phyloP scores from a whole-genome alignment of 2,888 invertebrate species.

The Drosophila longiperda region DNA sequence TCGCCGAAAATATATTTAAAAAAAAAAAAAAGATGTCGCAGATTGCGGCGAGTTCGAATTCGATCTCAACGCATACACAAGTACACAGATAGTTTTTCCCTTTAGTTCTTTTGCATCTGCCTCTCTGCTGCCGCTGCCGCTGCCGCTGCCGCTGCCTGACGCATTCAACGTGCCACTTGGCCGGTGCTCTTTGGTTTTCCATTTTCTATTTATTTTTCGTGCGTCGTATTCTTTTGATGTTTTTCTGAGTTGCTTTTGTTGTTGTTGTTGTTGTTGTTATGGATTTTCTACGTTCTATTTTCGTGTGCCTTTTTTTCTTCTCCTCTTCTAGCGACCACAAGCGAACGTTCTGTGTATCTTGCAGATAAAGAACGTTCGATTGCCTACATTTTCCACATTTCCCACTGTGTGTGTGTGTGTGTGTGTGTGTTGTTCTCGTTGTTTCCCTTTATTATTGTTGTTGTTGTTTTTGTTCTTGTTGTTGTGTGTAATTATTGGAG shows the following conservation, averaged over 20 bases:
- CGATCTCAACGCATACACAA: slow-evolving; percentile 24
- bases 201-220: slow-evolving; percentile 72
- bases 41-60: slow-evolving; percentile 13
- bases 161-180: slow-evolving; percentile 49
- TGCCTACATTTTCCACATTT: slow-evolving; percentile 64
- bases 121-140: neutral
- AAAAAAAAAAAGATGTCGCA: neutral
- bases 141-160: slow-evolving; percentile 2
- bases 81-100: slow-evolving; percentile 3
- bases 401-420: slow-evolving; percentile 7
- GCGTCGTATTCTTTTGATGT: slow-evolving; percentile 71
- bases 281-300: slow-evolving; percentile 72
- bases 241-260: slow-evolving; percentile 52
- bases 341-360: slow-evolving; percentile 68
- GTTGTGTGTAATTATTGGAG: slow-evolving; percentile 65
- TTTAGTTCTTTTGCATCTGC: slow-evolving; percentile 20
- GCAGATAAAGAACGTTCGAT: slow-evolving; percentile 69
- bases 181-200: slow-evolving; percentile 60
- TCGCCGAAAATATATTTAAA: neutral
- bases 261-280: slow-evolving; percentile 53
- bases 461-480: slow-evolving; percentile 48
- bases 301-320: slow-evolving; percentile 57
- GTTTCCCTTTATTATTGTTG: slow-evolving; percentile 26
- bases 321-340: slow-evolving; percentile 57
- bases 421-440: slow-evolving; percentile 1